These are phyloP conservation scores for Antrozous pallidus DNA, from an alignment of 2,797 vertebrate genomes.

Conservation along the genomic window DNA sequence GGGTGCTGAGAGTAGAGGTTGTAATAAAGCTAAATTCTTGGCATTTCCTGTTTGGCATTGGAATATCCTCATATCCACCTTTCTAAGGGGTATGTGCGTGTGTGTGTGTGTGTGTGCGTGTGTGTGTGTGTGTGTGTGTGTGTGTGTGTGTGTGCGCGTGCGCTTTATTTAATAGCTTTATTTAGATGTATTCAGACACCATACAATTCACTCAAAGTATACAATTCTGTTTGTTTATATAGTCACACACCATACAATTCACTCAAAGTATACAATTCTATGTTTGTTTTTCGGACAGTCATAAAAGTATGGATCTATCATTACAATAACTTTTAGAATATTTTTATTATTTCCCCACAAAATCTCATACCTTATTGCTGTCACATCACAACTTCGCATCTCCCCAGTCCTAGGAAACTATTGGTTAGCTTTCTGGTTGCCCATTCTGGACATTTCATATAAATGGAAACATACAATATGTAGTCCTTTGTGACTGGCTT, in stretches of 20 bases:
- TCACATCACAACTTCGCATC: neutral
- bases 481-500: neutral
- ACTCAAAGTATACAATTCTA: neutral
- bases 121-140: too few relatives aligned
- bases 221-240: neutral
- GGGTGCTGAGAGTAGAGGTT: neutral
- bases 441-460: neutral
- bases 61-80: neutral
- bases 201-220: neutral
- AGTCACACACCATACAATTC: neutral
- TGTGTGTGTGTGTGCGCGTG: too few relatives aligned
- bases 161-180: neutral
- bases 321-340: neutral
- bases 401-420: neutral
- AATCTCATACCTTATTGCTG: neutral
- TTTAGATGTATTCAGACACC: neutral
- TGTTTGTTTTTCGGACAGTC: neutral
- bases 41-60: neutral
- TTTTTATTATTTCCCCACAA: neutral
- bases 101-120: too few relatives aligned
- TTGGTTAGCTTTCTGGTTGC: neutral
- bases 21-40: neutral
- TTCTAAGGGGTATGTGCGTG: neutral
- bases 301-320: neutral
- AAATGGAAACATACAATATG: neutral